Conservation (phyloP, 1,140 invertebrate genomes). For the Laupala kohalensis region DNA sequence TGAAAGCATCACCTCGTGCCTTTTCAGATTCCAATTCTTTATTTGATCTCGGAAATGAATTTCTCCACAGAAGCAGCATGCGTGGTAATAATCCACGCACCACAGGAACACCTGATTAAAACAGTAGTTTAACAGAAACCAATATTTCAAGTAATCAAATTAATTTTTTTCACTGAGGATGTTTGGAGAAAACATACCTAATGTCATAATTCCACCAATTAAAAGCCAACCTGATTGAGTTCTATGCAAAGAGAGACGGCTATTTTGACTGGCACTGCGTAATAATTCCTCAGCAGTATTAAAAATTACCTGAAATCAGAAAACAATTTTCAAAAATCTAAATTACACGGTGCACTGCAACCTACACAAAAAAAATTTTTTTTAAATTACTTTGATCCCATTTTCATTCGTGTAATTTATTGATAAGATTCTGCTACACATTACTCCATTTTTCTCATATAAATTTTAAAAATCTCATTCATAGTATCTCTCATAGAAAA, state of each 20-base stretch:
- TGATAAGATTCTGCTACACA: too few relatives aligned
- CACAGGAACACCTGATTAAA: conserved; percentile 74
- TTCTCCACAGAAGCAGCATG: conserved; percentile 92
- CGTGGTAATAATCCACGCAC: conserved; percentile 78
- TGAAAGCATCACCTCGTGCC: conserved; percentile 92
- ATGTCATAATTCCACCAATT: conserved; percentile 90
- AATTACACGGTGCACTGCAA: too few relatives aligned
- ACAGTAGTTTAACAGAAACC: too few relatives aligned
- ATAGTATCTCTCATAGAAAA: too few relatives aligned
- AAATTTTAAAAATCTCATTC: too few relatives aligned
- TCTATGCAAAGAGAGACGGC: conserved; percentile 81
- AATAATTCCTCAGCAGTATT: conserved; percentile 94
- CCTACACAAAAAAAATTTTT: too few relatives aligned
- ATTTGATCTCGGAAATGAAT: conserved; percentile 89
- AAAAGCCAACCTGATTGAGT: conserved; percentile 96
- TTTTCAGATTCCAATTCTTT: conserved; percentile 97
- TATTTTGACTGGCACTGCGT: conserved; percentile 93
- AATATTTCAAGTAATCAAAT: too few relatives aligned
- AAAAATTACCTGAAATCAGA: conserved; percentile 62
- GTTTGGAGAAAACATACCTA: conserved; percentile 42
- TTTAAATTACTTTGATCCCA: too few relatives aligned
- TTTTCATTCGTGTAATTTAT: too few relatives aligned
- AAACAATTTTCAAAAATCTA: conserved; percentile 10
- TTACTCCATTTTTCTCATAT: too few relatives aligned
- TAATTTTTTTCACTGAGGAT: background rate